These are phyloP conservation scores for Microctenopoma steveboyesi DNA, from an alignment of 2,797 vertebrate species.

Conservation along the genomic window DNA sequence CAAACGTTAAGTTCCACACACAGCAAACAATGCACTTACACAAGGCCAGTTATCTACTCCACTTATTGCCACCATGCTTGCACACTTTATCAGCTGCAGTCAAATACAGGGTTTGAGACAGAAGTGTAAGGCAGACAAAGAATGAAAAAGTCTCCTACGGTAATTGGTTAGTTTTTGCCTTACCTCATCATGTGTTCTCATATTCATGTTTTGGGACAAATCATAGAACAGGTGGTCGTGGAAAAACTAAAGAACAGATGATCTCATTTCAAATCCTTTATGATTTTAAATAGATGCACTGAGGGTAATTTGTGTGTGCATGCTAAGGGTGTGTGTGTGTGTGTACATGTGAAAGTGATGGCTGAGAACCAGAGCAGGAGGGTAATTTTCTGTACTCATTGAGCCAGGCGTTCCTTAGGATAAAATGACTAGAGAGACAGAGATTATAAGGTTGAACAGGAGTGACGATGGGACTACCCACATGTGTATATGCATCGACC, in stretches of 20 bases:
- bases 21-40: slow-evolving; percentile 4
- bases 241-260: slow-evolving; percentile 39
- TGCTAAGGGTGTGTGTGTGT: slow-evolving; percentile 26
- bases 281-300: slow-evolving; percentile 63
- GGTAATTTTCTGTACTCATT: slow-evolving; percentile 73
- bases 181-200: slow-evolving; percentile 31
- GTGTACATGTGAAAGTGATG: slow-evolving; percentile 6
- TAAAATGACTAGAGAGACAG: slow-evolving; percentile 65
- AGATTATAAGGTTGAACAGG: slow-evolving; percentile 75
- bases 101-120: slow-evolving; percentile 4
- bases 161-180: slow-evolving; percentile 24
- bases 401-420: slow-evolving; percentile 73
- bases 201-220: slow-evolving; percentile 24
- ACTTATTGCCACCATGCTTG: neutral
- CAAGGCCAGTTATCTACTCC: neutral
- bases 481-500: neutral
- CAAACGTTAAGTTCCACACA: neutral
- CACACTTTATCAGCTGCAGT: slow-evolving; percentile 4
- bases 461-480: slow-evolving; percentile 58
- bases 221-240: slow-evolving; percentile 23
- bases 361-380: slow-evolving; percentile 57
- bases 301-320: slow-evolving; percentile 14
- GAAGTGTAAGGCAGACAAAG: slow-evolving; percentile 1
- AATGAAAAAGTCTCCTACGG: neutral
- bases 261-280: slow-evolving; percentile 60